Evolutionary conservation across 1,140 invertebrate genomes (phyloP), one percentile per base, ranked within the genome.

Genomic region (Drosophila tristis): DNA sequence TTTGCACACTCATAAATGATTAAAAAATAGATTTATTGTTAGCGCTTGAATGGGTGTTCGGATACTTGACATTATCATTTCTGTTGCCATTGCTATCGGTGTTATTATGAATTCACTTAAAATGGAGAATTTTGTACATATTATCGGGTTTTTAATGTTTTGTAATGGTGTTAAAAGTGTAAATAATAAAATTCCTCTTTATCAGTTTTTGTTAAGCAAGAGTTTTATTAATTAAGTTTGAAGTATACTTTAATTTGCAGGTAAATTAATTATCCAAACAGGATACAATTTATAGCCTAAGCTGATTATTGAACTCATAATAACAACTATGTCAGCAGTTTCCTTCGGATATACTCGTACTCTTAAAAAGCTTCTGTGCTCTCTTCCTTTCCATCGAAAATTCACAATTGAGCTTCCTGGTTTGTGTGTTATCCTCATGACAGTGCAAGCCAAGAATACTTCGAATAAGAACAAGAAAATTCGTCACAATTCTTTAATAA

Each of bases 91-190:
- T 85, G 59, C 51, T 55, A 53, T 67, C 64, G 25, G 35, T 35
- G 50, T 56, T 56, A 57, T 70, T 63, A 74, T 85, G 61, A 64
- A 85, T 77, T 70, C 50, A 76, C 77, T 80, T 74, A 86, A 70
- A 47, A 60, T 39, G 47, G 43, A 26, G 65, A 44, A 66, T 47
- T 68, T 59, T 48, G n/a, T 15, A 4, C 15, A 11, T 6, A 54
- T 72, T 54, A 77, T 70, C 43, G 55, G 45, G 70, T 51, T 47
- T 26, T 62, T 58, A 62, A 8, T 11, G 31, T 35, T 11, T 8
- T 61, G 2, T 64, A 57, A 55, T 9, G 6, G 43, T 39, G 20
- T 64, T 44, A 16, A 43, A 20, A 26, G 29, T n/a, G 8, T 42
- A 1, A 44, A 13, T 2, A 20, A 55, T 31, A 11, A 7, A 2